phyloP scores from a whole-genome alignment of 2,888 invertebrate genomes.

The Epistrophe eligans region DNA sequence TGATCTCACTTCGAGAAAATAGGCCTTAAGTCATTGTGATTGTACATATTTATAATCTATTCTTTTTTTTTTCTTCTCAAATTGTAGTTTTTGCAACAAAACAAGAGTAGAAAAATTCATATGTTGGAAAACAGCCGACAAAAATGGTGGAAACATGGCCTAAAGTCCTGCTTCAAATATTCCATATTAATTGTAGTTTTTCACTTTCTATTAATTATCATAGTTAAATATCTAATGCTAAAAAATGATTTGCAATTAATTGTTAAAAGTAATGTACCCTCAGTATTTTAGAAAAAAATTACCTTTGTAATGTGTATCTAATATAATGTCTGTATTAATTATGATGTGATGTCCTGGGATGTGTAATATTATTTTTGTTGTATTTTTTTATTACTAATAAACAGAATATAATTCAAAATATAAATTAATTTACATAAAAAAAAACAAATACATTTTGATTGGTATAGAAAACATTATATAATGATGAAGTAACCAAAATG shows the following conservation, averaged over 20 bases:
- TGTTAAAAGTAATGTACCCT: slow-evolving; percentile 78
- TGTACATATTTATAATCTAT: slow-evolving; percentile 17
- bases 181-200: slow-evolving; percentile 78
- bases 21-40: background rate
- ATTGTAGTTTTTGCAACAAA: slow-evolving; percentile 66
- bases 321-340: slow-evolving; percentile 26
- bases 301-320: slow-evolving; percentile 11
- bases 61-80: slow-evolving; percentile 61
- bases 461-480: slow-evolving; percentile 82
- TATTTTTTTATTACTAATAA: slow-evolving; percentile 60
- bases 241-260: slow-evolving; percentile 79
- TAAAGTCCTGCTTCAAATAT: slow-evolving; percentile 79
- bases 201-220: slow-evolving; percentile 78
- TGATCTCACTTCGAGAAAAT: too few species aligned
- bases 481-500: slow-evolving; percentile 82
- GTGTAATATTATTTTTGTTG: slow-evolving; percentile 46
- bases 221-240: slow-evolving; percentile 78
- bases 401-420: slow-evolving; percentile 37
- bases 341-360: slow-evolving; percentile 77
- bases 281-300: slow-evolving; percentile 76
- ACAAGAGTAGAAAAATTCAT: slow-evolving; percentile 55
- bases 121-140: slow-evolving; percentile 64
- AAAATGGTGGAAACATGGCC: slow-evolving; percentile 76
- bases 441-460: slow-evolving; percentile 70
- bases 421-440: too few species aligned